Evolutionary conservation across 2,797 vertebrate genomes (phyloP).

Genomic region (Premnoplex brunnescens): DNA sequence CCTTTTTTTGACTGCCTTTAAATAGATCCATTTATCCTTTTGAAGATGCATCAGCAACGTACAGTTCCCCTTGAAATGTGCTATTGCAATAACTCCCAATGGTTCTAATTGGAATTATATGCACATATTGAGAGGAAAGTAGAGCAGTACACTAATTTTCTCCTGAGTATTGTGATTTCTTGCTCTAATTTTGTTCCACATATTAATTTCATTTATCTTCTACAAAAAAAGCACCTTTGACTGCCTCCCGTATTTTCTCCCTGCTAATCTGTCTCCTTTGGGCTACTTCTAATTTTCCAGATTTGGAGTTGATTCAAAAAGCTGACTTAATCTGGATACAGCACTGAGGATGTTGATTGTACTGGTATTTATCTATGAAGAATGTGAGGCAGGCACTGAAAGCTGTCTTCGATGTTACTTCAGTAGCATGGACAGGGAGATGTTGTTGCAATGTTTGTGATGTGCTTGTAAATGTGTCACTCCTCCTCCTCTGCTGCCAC

Average conservation of each 20-base stretch:
- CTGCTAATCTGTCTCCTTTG: background rate
- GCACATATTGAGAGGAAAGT: constrained; percentile 50
- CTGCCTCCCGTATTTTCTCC: background rate
- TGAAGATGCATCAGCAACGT: background rate
- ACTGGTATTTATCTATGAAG: background rate
- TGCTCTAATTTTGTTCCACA: constrained; percentile 49
- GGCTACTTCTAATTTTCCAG: background rate
- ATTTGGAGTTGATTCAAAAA: constrained; percentile 36
- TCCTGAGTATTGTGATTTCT: constrained; percentile 56
- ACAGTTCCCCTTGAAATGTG: constrained; percentile 42
- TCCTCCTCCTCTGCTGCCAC: background rate
- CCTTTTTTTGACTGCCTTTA: background rate
- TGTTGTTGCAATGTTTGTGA: background rate
- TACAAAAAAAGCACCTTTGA: constrained; percentile 20
- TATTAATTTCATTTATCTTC: constrained; percentile 53
- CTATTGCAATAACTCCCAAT: background rate
- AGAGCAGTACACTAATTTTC: constrained; percentile 44
- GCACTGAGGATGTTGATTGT: background rate
- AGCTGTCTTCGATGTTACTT: background rate
- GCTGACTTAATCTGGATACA: background rate
- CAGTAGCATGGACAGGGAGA: background rate
- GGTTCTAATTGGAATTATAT: constrained; percentile 36
- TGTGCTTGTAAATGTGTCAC: background rate
- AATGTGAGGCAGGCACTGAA: background rate
- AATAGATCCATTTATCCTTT: background rate